phyloP scores from a whole-genome alignment of 2,113 vertebrate genomes.

The Daphoenositta chrysoptera region DNA sequence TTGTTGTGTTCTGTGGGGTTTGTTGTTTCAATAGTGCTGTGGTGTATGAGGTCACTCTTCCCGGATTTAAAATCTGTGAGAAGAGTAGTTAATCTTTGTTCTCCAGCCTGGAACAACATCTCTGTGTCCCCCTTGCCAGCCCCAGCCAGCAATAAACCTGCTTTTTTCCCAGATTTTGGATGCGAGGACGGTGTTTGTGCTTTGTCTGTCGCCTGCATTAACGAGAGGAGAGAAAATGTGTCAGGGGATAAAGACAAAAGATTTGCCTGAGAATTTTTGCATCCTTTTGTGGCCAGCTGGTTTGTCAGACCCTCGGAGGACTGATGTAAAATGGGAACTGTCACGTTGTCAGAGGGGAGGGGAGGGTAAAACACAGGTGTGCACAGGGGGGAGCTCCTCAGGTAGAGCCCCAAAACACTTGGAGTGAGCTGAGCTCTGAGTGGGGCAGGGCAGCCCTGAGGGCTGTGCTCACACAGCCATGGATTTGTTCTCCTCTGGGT shows the following conservation, averaged over 20 bases:
- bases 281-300: not conserved
- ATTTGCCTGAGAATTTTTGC: not conserved
- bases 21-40: not conserved
- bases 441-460: not conserved
- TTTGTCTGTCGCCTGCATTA: not conserved
- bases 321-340: rapidly evolving
- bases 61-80: not conserved
- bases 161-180: not conserved
- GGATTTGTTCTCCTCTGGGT: not conserved
- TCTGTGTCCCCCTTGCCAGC: not conserved
- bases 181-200: not conserved
- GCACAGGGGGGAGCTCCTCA: rapidly evolving
- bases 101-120: not conserved
- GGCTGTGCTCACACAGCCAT: not conserved
- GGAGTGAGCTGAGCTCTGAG: not conserved
- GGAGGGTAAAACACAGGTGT: rapidly evolving
- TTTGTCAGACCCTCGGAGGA: not conserved
- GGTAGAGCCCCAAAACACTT: rapidly evolving
- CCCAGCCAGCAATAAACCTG: not conserved
- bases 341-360: rapidly evolving
- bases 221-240: not conserved
- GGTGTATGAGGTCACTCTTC: conserved; percentile 13
- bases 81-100: not conserved
- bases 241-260: not conserved
- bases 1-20: not conserved